phyloP scores from a whole-genome alignment of 2,797 vertebrate genomes.

The Microctenopoma stevenorrisi region DNA sequence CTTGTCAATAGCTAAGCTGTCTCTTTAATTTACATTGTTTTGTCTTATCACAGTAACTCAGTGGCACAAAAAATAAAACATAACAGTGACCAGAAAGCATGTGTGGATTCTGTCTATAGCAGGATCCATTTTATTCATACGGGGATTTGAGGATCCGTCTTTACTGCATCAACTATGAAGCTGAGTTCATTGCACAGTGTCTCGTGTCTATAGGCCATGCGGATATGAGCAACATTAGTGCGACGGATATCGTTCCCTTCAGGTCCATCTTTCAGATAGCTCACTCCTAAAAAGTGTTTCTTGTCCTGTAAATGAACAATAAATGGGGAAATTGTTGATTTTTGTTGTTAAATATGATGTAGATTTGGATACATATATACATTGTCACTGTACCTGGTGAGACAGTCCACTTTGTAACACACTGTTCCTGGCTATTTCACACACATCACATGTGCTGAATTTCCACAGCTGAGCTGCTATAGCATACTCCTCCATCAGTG shows the following conservation, averaged over 20 bases:
- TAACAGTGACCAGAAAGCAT: conserved; percentile 33
- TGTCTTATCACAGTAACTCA: conserved; percentile 2
- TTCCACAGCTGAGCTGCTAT: conserved; percentile 99
- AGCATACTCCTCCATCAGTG: conserved; percentile 98
- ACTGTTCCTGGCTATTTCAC: conserved; percentile 96
- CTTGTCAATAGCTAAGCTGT: not conserved
- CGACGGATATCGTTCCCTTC: conserved; percentile 95
- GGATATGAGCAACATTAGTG: conserved; percentile 97
- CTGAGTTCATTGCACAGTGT: conserved; percentile 96
- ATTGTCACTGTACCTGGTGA: conserved; percentile 84
- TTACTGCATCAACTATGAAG: conserved; percentile 92
- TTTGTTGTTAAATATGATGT: not conserved
- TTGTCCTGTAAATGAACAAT: conserved; percentile 86
- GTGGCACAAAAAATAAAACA: conserved; percentile 21
- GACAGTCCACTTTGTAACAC: conserved; percentile 94
- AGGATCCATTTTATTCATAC: conserved; percentile 53
- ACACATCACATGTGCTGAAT: conserved; percentile 95
- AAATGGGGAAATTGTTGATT: not conserved
- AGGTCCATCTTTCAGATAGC: conserved; percentile 93
- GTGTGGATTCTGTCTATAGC: conserved; percentile 21
- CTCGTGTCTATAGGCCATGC: conserved; percentile 95
- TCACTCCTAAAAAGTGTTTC: conserved; percentile 89
- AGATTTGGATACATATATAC: not conserved
- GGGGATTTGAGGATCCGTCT: conserved; percentile 78
- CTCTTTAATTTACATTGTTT: conserved; percentile 9